phyloP scores from a whole-genome alignment of 2,888 invertebrate genomes.

The Drosophila birchii region DNA sequence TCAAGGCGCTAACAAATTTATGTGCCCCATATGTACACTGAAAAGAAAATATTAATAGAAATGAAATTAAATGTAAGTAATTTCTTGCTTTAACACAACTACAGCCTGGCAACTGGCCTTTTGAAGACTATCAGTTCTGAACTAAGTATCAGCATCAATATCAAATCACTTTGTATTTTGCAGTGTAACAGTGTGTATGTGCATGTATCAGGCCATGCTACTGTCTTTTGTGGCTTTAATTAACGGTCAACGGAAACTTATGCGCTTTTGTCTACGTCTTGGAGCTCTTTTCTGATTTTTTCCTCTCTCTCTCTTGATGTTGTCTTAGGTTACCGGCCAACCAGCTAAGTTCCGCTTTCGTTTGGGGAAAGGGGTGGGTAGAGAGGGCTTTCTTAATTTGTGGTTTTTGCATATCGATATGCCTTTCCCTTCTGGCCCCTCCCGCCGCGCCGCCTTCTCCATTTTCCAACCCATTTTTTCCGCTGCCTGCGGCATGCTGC shows the following conservation, averaged over 20 bases:
- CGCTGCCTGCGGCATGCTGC: slow-evolving; percentile 39
- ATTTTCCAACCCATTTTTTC: slow-evolving; percentile 26
- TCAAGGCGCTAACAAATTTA: slow-evolving; percentile 75
- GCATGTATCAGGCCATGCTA: slow-evolving; percentile 51
- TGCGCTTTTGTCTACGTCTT: slow-evolving; percentile 69
- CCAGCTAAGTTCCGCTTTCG: slow-evolving; percentile 70
- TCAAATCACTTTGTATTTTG: neutral
- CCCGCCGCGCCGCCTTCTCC: slow-evolving; percentile 15
- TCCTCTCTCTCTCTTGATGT: slow-evolving; percentile 51
- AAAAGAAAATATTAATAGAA: neutral
- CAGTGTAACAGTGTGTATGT: slow-evolving; percentile 15
- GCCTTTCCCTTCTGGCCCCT: slow-evolving; percentile 31
- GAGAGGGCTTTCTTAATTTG: slow-evolving; percentile 53
- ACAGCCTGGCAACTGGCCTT: neutral
- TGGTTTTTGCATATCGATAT: slow-evolving; percentile 67
- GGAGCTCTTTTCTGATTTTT: slow-evolving; percentile 36
- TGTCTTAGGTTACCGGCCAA: slow-evolving; percentile 70
- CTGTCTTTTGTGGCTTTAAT: slow-evolving; percentile 75
- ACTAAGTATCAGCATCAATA: too few species aligned
- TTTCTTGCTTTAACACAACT: neutral
- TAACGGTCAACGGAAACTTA: slow-evolving; percentile 79
- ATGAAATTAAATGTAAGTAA: neutral
- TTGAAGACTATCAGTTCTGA: too few species aligned
- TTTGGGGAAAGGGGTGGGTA: slow-evolving; percentile 31
- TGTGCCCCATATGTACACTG: slow-evolving; percentile 51